Conservation (phyloP, 2,888 invertebrate genomes). For the Dorcus parallelipipedus region DNA sequence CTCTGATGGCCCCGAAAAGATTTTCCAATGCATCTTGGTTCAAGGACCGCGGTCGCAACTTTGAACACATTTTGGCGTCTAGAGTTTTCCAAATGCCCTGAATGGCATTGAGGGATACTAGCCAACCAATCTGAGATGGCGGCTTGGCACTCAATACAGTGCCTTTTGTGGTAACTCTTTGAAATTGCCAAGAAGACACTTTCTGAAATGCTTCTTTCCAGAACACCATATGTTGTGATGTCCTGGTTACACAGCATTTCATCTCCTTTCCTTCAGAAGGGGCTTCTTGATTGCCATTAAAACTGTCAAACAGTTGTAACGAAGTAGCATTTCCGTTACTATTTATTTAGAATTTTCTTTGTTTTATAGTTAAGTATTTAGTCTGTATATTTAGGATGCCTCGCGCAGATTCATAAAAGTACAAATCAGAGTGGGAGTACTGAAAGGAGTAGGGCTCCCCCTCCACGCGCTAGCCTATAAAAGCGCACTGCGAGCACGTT, state of each 20-base stretch:
- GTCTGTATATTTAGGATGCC: too few species aligned
- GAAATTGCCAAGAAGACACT: constrained; percentile 18
- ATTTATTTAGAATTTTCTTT: too few species aligned
- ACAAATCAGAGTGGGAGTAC: too few species aligned
- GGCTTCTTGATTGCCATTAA: constrained; percentile 13
- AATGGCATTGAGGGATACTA: constrained; percentile 9
- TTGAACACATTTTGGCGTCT: neutral
- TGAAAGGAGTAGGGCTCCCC: too few species aligned
- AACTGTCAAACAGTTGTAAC: constrained; percentile 31
- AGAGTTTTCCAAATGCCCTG: neutral
- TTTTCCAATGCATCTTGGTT: constrained; percentile 26
- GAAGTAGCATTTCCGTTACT: too few species aligned
- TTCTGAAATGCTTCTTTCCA: constrained; percentile 17
- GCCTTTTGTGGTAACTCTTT: neutral
- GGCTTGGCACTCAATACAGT: constrained; percentile 9
- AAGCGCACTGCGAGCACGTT: too few species aligned
- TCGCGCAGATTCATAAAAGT: too few species aligned
- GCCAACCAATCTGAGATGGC: constrained; percentile 23
- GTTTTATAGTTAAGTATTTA: too few species aligned
- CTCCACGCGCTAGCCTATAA: too few species aligned
- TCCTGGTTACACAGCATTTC: constrained; percentile 15
- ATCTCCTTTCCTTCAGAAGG: constrained; percentile 14
- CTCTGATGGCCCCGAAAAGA: constrained; percentile 20
- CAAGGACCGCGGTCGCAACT: constrained; percentile 12
- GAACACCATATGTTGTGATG: constrained; percentile 15